Conservation (phyloP, 1,140 invertebrate genomes). For the Pogonomyrmex californicus region DNA sequence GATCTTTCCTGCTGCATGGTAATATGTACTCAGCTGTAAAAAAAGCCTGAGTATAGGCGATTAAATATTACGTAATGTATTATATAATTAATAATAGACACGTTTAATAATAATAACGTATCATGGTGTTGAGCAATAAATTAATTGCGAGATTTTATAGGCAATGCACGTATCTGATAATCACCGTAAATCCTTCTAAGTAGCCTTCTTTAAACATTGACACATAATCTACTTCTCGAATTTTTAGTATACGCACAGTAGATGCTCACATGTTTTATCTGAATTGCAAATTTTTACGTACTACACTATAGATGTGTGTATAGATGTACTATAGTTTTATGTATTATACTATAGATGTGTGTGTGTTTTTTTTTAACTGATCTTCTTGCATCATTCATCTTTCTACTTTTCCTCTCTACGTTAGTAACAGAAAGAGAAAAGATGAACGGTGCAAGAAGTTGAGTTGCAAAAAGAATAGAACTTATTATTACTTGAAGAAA, state of each 20-base stretch:
- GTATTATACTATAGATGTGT: too few relatives aligned
- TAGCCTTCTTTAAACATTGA: neutral
- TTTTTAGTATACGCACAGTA: neutral
- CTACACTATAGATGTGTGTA: neutral
- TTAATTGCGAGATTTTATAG: neutral
- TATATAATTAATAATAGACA: slow-evolving; percentile 46
- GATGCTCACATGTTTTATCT: neutral
- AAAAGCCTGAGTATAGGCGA: slow-evolving; percentile 3
- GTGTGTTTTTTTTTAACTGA: too few relatives aligned
- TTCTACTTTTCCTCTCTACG: too few relatives aligned
- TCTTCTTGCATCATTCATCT: too few relatives aligned
- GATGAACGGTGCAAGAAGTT: too few relatives aligned
- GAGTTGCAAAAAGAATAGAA: too few relatives aligned
- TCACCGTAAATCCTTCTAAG: neutral
- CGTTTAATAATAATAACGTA: slow-evolving; percentile 29
- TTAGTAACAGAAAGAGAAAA: too few relatives aligned
- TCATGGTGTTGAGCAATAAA: neutral
- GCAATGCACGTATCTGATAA: neutral
- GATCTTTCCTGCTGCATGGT: slow-evolving; percentile 90
- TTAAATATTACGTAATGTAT: slow-evolving; percentile 21
- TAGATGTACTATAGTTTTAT: too few relatives aligned
- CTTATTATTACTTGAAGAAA: neutral
- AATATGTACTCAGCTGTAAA: slow-evolving; percentile 92
- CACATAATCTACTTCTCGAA: neutral
- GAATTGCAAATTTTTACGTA: neutral